Evolutionary conservation across 2,113 vertebrate genomes (phyloP).

Genomic region (Brachyhypopomus gauderio): DNA sequence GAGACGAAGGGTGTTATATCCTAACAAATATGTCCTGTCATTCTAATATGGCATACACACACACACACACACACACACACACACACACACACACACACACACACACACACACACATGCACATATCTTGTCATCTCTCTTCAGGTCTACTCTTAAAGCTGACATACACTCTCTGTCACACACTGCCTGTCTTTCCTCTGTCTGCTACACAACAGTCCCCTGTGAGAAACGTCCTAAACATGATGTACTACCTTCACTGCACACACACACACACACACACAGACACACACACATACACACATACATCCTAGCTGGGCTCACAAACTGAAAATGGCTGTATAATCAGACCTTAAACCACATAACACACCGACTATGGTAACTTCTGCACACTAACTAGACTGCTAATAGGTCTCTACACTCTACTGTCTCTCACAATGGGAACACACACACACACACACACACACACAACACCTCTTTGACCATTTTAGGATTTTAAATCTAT

Average conservation of each 20-base stretch:
- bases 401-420: too few relatives aligned
- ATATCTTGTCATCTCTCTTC: constrained; percentile 1
- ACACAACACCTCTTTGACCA: too few relatives aligned
- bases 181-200: constrained; percentile 36
- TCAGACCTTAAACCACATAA: not conserved
- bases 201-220: constrained; percentile 35
- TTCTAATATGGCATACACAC: not conserved
- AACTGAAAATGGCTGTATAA: not conserved
- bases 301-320: not conserved
- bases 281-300: not conserved
- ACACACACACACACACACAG: constrained; percentile 19
- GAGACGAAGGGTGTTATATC: constrained; percentile 44
- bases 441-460: too few relatives aligned
- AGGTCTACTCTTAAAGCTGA: constrained; percentile 25
- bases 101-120: too few relatives aligned
- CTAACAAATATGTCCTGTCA: constrained; percentile 7
- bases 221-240: constrained; percentile 9
- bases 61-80: not conserved
- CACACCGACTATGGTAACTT: not conserved
- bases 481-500: too few relatives aligned
- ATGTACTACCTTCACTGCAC: not conserved
- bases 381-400: not conserved
- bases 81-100: constrained; percentile 2
- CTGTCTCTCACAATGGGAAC: too few relatives aligned
- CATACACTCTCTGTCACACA: constrained; percentile 24